Evolutionary conservation across 1,140 invertebrate species (phyloP), one percentile per base, ranked within the genome.

Genomic region (Telenomus remus): DNA sequence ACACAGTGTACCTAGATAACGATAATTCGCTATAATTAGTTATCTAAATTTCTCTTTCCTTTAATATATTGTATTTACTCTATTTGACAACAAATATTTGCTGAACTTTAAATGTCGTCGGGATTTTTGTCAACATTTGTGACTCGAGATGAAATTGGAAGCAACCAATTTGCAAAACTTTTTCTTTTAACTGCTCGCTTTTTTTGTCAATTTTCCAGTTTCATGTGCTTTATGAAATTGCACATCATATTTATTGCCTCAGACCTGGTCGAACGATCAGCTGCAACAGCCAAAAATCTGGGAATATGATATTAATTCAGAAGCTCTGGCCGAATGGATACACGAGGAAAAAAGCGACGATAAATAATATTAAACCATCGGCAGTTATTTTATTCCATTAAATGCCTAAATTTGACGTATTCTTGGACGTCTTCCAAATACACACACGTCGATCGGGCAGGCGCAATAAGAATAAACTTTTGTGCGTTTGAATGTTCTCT

Each of bases 11-110:
- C 63, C 51, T 35, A 64, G 57, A 75, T 68, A 75, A 69, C 59
- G 65, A 65, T 73, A 65, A 73, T 73, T 73, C 50, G 60, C 39
- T 35, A 37, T 60, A 60, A 72, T 72, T 72, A 72, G 59, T 72
- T 72, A 72, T 59, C 48, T 27, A 19, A 61, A 56, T 51, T 16
- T 43, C 53, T 27, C 42, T 37, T 47, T 6, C 27, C 14, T 39
- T 46, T 13, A 48, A 43, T 64, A 3, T 27, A 27, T 27, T 27
- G 19, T 27, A 27, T 27, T 27, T 27, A 27, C 19, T 3, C 6
- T 27, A 3, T 27, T 27, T 27, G 19, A n/a, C n/a, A n/a, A n/a
- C n/a, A n/a, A n/a, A n/a, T n/a, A n/a, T n/a, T n/a, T n/a, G n/a
- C n/a, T n/a, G n/a, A n/a, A n/a, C n/a, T n/a, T n/a, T n/a, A n/a